Conservation (phyloP, 2,888 invertebrate species). For the Amblyjoppa fuscipennis region DNA sequence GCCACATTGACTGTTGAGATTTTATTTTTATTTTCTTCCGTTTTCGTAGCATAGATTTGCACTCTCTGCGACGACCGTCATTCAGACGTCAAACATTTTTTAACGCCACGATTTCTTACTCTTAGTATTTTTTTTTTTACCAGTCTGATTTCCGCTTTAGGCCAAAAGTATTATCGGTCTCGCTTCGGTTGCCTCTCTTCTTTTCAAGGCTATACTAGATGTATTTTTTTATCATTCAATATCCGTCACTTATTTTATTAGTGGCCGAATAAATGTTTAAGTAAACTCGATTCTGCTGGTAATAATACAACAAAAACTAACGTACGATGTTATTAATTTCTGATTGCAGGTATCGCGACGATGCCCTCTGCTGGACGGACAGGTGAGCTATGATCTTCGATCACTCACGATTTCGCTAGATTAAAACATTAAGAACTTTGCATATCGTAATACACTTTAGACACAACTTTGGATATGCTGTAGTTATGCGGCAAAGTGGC, state of each 20-base stretch:
- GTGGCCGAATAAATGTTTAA: too few relatives aligned
- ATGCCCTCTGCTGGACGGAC: constrained; percentile 95
- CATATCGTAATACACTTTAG: constrained; percentile 1
- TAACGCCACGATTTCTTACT: not conserved
- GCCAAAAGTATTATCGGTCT: too few relatives aligned
- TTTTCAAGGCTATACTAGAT: not conserved
- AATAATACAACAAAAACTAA: not conserved
- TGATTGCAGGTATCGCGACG: constrained; percentile 93
- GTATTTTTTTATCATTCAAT: not conserved
- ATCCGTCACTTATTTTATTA: not conserved
- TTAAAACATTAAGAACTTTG: not conserved
- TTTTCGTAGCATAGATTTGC: not conserved
- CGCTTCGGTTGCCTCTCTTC: too few relatives aligned
- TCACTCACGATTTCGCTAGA: constrained; percentile 2
- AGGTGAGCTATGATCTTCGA: constrained; percentile 87
- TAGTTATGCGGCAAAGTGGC: too few relatives aligned
- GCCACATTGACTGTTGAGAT: constrained; percentile 58
- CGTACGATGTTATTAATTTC: constrained; percentile 76
- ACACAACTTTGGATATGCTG: too few relatives aligned
- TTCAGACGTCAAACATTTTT: constrained; percentile 8
- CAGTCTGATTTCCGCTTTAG: not conserved
- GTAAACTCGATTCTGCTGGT: too few relatives aligned
- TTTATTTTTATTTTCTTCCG: constrained; percentile 47
- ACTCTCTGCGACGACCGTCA: not conserved
- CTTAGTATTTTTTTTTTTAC: not conserved